Conservation (phyloP, 2,797 vertebrate species). For the Platyrinchus mystaceus region DNA sequence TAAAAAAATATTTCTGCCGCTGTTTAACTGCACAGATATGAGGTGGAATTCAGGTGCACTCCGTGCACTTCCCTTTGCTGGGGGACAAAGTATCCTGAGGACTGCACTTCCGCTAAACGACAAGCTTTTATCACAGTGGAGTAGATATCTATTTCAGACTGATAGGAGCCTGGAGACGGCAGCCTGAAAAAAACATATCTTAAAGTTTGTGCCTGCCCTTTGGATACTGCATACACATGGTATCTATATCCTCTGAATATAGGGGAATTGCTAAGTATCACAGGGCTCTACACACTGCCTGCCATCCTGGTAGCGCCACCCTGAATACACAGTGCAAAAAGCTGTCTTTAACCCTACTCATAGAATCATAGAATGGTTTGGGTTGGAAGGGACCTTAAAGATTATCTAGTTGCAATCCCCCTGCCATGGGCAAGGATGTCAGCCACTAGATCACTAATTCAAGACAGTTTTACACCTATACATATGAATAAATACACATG, state of each 20-base stretch:
- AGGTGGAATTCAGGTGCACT: neutral
- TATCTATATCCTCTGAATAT: neutral
- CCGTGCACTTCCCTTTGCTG: neutral
- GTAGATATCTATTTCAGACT: neutral
- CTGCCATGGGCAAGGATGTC: neutral
- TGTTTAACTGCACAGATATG: rapidly evolving
- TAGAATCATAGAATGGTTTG: neutral
- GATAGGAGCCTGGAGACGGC: neutral
- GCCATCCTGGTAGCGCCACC: neutral
- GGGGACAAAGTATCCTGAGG: neutral
- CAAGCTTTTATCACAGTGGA: neutral
- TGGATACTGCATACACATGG: rapidly evolving
- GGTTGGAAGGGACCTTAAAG: neutral
- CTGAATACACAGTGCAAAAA: neutral
- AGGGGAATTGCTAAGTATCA: neutral
- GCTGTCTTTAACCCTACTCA: neutral
- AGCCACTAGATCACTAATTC: neutral
- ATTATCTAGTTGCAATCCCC: neutral
- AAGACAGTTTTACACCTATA: neutral
- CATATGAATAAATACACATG: no score
- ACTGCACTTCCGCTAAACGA: neutral
- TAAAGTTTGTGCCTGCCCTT: neutral
- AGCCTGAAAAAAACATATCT: neutral
- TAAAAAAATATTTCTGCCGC: neutral
- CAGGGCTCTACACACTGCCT: neutral